Evolutionary conservation across 2,888 invertebrate species (phyloP).

Genomic region (Holacanthella duospinosa): DNA sequence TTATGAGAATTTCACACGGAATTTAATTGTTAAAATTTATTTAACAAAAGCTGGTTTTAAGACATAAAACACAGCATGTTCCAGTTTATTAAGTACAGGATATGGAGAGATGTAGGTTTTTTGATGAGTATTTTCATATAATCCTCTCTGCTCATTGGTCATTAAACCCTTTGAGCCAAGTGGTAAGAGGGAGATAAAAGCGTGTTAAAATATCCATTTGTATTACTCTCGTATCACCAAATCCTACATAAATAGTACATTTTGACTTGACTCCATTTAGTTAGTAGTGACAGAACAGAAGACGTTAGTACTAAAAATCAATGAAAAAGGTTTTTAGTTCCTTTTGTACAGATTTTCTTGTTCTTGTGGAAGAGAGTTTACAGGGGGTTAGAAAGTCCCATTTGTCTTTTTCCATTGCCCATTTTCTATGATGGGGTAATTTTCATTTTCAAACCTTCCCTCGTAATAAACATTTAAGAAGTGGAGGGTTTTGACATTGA

Average conservation of each 20-base stretch:
- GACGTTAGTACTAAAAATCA: background rate
- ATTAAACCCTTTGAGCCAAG: conserved; percentile 1
- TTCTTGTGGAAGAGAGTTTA: background rate
- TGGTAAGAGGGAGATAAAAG: background rate
- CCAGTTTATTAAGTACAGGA: too few species aligned
- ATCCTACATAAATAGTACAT: background rate
- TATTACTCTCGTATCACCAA: conserved; percentile 2
- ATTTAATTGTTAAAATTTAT: too few species aligned
- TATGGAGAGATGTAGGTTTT: too few species aligned
- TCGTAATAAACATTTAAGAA: background rate
- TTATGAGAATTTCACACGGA: too few species aligned
- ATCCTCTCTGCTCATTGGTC: background rate
- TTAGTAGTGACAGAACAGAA: background rate
- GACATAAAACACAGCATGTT: too few species aligned
- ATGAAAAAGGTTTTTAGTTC: background rate
- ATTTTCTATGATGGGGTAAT: background rate
- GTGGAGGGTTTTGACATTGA: background rate
- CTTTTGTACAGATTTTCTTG: background rate
- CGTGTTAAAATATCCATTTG: conserved; percentile 5
- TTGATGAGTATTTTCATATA: too few species aligned
- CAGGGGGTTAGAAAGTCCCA: background rate
- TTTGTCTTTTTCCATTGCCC: conserved; percentile 1
- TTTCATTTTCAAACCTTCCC: background rate
- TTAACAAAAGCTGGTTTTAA: too few species aligned
- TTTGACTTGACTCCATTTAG: background rate